These are phyloP conservation scores for Strigamia crassipes DNA, from an alignment of 2,888 invertebrate species.

Conservation along the genomic window DNA sequence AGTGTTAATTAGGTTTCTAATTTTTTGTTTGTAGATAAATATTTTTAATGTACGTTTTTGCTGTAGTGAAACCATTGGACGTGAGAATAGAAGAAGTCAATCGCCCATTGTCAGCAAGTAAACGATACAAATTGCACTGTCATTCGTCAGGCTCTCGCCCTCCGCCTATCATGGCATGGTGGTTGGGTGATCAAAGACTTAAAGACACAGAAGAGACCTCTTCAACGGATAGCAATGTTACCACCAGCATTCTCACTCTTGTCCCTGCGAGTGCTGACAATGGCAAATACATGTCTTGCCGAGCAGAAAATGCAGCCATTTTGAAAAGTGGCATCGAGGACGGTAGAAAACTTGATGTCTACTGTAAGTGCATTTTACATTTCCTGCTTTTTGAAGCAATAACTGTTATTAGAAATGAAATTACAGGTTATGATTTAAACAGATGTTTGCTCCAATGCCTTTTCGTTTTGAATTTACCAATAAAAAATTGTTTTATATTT, in stretches of 20 bases:
- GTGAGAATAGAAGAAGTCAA: conserved; percentile 54
- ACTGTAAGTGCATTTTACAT: conserved; percentile 52
- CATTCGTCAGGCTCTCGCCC: conserved; percentile 55
- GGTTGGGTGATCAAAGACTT: conserved; percentile 53
- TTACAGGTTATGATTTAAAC: background rate
- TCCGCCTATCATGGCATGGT: conserved; percentile 55
- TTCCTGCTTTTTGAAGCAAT: background rate
- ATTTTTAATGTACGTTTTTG: background rate
- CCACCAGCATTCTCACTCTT: conserved; percentile 52
- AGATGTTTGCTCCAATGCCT: background rate
- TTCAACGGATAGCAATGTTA: conserved; percentile 53
- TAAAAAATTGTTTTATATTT: background rate
- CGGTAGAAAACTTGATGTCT: conserved; percentile 53
- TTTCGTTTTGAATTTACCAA: background rate
- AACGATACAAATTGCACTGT: conserved; percentile 54
- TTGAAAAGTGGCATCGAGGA: conserved; percentile 54
- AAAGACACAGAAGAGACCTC: conserved; percentile 48
- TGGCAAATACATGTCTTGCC: conserved; percentile 54
- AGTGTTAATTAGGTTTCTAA: background rate
- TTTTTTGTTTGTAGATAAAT: background rate
- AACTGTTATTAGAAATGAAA: background rate
- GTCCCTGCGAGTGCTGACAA: conserved; percentile 53
- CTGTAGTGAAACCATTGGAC: conserved; percentile 55
- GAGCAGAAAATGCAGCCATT: conserved; percentile 53
- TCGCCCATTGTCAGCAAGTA: conserved; percentile 54